phyloP scores from a whole-genome alignment of 2,888 invertebrate species.

The Cryptophagus acutangulus region DNA sequence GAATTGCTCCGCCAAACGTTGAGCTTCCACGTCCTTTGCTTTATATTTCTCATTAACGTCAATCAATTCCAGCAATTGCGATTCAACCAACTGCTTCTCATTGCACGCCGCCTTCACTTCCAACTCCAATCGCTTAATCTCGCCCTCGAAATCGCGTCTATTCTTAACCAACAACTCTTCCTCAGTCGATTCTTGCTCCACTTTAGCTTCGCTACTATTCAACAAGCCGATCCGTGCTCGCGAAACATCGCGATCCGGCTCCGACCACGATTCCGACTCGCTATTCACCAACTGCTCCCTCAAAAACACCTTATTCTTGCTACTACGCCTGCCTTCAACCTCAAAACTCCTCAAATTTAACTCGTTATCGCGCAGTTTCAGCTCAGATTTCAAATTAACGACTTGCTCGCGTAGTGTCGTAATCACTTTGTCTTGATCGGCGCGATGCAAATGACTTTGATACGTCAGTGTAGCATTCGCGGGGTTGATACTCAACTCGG shows the following conservation, averaged over 20 bases:
- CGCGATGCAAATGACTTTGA: constrained; percentile 23
- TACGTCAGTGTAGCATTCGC: constrained; percentile 40
- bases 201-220: constrained; percentile 35
- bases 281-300: constrained; percentile 46
- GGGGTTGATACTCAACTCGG: constrained; percentile 33
- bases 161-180: constrained; percentile 28
- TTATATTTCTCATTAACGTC: constrained; percentile 11
- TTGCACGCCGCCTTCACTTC: constrained; percentile 47
- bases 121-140: constrained; percentile 34
- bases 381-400: constrained; percentile 42
- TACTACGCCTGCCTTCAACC: constrained; percentile 8
- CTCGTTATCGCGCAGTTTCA: constrained; percentile 42
- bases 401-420: constrained; percentile 42
- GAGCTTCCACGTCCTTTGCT: too few relatives aligned
- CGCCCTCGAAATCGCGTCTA: constrained; percentile 26
- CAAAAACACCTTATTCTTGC: constrained; percentile 30
- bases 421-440: constrained; percentile 33
- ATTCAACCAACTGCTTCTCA: too few relatives aligned
- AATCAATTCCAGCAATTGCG: not conserved
- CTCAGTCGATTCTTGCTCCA: constrained; percentile 27
- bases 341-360: constrained; percentile 30
- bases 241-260: constrained; percentile 78
- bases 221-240: constrained; percentile 71
- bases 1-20: too few relatives aligned
- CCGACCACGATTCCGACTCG: constrained; percentile 84